Conservation (phyloP, 2,888 invertebrate genomes). For the Drosophila yooni region DNA sequence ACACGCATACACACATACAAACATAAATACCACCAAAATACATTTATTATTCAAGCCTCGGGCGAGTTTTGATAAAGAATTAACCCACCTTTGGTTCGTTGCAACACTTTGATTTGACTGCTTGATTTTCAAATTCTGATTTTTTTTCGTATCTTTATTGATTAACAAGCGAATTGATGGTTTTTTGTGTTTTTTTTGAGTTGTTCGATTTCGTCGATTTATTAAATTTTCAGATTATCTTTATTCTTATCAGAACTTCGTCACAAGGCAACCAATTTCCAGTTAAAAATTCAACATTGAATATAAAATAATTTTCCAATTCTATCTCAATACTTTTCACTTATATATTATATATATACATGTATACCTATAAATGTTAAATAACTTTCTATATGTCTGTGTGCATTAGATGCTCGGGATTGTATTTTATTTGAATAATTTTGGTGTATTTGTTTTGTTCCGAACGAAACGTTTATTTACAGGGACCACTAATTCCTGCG, state of each 20-base stretch:
- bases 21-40: conserved; percentile 5
- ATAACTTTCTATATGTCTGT: conserved; percentile 60
- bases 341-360: conserved; percentile 36
- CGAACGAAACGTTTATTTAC: conserved; percentile 83
- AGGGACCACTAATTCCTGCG: conserved; percentile 99
- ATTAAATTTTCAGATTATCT: neutral
- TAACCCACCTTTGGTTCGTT: conserved; percentile 8
- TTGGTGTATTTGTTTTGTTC: conserved; percentile 69
- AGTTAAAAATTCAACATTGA: conserved; percentile 13
- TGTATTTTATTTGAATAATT: conserved; percentile 74
- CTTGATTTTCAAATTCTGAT: neutral
- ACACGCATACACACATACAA: conserved; percentile 10
- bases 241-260: conserved; percentile 38
- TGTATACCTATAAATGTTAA: conserved; percentile 51
- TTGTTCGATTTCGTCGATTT: neutral
- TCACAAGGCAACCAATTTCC: conserved; percentile 6
- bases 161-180: neutral
- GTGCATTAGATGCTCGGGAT: conserved; percentile 64
- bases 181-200: neutral
- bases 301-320: conserved; percentile 36
- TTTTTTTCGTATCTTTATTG: neutral
- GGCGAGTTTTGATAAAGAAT: conserved; percentile 61
- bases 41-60: conserved; percentile 39
- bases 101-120: conserved; percentile 15
- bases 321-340: conserved; percentile 61